Evolutionary conservation across 2,888 invertebrate species (phyloP).

Genomic region (Anorthoa munda): DNA sequence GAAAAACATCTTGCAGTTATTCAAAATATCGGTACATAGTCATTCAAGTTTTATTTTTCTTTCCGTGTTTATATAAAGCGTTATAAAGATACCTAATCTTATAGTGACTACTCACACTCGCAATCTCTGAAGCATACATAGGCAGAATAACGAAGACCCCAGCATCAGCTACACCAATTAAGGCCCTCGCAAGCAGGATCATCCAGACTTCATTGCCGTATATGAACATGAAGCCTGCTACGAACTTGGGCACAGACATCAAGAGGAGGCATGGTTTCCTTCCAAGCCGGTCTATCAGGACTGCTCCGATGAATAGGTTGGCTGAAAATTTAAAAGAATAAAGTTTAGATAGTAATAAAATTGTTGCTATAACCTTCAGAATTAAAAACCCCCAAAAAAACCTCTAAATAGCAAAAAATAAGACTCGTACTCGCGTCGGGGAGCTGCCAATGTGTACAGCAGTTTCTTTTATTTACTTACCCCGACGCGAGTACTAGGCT

Average conservation of each 20-base stretch:
- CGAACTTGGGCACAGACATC: conserved; percentile 74
- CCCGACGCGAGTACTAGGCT: too few species aligned
- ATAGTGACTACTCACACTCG: conserved; percentile 71
- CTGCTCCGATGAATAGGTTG: conserved; percentile 69
- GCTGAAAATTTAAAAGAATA: conserved; percentile 49
- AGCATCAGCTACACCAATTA: conserved; percentile 70
- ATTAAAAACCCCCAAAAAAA: too few species aligned
- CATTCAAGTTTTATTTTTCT: too few species aligned
- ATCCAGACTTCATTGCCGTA: conserved; percentile 73
- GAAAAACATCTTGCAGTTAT: too few species aligned
- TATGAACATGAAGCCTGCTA: conserved; percentile 67
- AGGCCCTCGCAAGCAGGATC: conserved; percentile 68
- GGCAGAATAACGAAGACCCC: conserved; percentile 71
- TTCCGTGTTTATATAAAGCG: too few species aligned
- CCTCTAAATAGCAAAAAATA: too few species aligned
- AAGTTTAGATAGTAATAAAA: neutral
- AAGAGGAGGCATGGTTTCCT: conserved; percentile 75
- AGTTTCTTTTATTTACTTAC: too few species aligned
- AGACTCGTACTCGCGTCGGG: too few species aligned
- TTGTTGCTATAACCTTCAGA: neutral
- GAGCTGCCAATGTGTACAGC: too few species aligned
- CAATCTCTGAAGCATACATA: conserved; percentile 77
- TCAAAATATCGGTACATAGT: too few species aligned
- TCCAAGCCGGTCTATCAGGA: conserved; percentile 74
- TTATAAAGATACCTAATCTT: too few species aligned